These are phyloP conservation scores for Gymnocheta viridis DNA, from an alignment of 2,888 invertebrate species.

Conservation along the genomic window DNA sequence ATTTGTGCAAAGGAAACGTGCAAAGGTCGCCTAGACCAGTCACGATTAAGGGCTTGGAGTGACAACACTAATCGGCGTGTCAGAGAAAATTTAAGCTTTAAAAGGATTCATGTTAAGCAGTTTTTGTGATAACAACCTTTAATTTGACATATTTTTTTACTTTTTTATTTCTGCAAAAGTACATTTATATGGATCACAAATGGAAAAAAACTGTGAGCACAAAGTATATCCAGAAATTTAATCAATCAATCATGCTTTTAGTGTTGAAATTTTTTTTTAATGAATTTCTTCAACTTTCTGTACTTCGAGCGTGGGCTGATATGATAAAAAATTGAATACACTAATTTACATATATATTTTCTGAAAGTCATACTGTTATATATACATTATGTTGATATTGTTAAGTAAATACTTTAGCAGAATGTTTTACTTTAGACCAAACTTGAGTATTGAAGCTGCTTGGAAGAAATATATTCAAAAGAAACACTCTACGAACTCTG, in stretches of 20 bases:
- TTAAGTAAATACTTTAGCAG: conserved; percentile 49
- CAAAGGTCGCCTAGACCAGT: too few species aligned
- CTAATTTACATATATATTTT: too few species aligned
- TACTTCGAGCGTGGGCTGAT: conserved; percentile 53
- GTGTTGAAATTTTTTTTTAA: conserved; percentile 28
- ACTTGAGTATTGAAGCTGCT: conserved; percentile 68
- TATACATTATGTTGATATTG: conserved; percentile 46
- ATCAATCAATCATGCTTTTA: conserved; percentile 77
- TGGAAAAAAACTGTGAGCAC: conserved; percentile 66
- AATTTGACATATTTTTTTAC: too few species aligned
- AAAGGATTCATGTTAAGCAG: too few species aligned
- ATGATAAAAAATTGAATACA: neutral
- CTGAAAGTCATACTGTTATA: conserved; percentile 16
- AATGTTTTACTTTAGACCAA: conserved; percentile 16
- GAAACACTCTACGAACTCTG: conserved; percentile 76
- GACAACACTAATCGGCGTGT: too few species aligned
- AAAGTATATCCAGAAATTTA: conserved; percentile 79
- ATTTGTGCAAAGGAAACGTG: too few species aligned
- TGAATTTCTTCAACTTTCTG: neutral
- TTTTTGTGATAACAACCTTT: too few species aligned
- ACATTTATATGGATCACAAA: neutral
- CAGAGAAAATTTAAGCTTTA: too few species aligned
- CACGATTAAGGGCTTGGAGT: too few species aligned
- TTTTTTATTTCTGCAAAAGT: too few species aligned
- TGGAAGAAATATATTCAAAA: conserved; percentile 57